Conservation (phyloP, 1,140 invertebrate species). For the Diachasma alloeum region DNA sequence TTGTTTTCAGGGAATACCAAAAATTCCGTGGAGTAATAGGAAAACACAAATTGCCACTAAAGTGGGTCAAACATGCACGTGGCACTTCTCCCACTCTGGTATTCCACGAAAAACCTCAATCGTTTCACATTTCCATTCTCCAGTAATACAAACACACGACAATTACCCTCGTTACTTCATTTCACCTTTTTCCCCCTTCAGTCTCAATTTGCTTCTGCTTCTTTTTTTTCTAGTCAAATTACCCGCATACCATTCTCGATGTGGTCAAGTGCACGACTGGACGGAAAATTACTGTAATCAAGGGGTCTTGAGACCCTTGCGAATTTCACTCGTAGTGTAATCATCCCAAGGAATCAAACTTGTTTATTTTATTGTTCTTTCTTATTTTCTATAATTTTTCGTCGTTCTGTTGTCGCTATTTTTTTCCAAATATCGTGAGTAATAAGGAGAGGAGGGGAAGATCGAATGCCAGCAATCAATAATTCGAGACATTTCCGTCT, state of each 20-base stretch:
- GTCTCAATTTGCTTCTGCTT: not conserved
- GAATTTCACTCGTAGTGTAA: not conserved
- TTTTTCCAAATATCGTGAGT: no score
- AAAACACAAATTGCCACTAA: not conserved
- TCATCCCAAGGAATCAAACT: not conserved
- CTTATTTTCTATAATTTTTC: not conserved
- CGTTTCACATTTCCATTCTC: conserved; percentile 11
- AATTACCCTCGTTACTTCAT: conserved; percentile 5
- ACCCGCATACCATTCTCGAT: conserved; percentile 4
- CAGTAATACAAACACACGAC: conserved; percentile 6
- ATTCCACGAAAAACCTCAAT: conserved; percentile 3
- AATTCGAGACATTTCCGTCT: no score
- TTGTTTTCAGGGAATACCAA: not conserved
- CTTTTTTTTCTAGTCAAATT: not conserved
- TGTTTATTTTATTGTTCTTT: not conserved
- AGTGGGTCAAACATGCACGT: conserved; percentile 4
- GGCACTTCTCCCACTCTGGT: not conserved
- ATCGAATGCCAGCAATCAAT: no score
- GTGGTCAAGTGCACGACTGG: conserved; percentile 3
- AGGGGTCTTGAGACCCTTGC: not conserved
- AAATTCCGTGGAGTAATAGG: not conserved
- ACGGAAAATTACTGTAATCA: conserved; percentile 1
- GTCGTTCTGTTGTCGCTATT: no score
- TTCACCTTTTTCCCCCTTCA: not conserved
- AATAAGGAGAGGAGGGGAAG: no score